phyloP scores from a whole-genome alignment of 1,140 invertebrate species.

The Ceratina japonica region DNA sequence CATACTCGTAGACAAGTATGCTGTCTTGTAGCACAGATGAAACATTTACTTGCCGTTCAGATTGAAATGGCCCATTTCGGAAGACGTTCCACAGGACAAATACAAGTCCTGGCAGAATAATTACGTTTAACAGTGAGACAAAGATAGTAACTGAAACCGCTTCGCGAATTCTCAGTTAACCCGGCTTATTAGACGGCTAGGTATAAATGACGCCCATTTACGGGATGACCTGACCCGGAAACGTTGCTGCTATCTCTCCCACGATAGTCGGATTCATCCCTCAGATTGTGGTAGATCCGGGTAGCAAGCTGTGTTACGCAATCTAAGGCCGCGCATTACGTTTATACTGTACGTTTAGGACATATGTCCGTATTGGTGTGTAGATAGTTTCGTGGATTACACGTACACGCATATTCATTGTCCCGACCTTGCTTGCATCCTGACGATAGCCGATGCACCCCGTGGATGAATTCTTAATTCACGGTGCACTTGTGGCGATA shows the following conservation, averaged over 20 bases:
- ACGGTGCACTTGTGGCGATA: not conserved
- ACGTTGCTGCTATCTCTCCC: not conserved
- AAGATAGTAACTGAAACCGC: not conserved
- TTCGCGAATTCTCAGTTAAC: not conserved
- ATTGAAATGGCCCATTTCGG: not conserved
- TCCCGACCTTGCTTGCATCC: not conserved
- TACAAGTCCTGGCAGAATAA: not conserved
- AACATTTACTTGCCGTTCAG: too few species aligned
- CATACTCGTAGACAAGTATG: not conserved
- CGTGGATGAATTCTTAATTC: slow-evolving; percentile 11
- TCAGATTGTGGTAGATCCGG: slow-evolving; percentile 13
- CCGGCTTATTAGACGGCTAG: not conserved
- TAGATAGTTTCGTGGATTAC: not conserved
- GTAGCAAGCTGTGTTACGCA: slow-evolving; percentile 3
- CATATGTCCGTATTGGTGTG: not conserved
- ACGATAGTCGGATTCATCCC: not conserved
- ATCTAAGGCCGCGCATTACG: not conserved
- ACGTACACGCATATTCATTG: not conserved
- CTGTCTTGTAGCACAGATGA: not conserved
- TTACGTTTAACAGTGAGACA: not conserved
- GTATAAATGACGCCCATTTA: slow-evolving; percentile 13
- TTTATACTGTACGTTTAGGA: not conserved
- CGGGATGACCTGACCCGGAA: not conserved
- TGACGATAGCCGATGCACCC: not conserved
- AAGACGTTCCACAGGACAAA: not conserved